A percentile compares a stretch with the other conserved stretches of the same genome.
These are phyloP conservation scores for Drosophila tripunctata DNA, from an alignment of 2,888 invertebrate genomes.

Conservation along the genomic window DNA sequence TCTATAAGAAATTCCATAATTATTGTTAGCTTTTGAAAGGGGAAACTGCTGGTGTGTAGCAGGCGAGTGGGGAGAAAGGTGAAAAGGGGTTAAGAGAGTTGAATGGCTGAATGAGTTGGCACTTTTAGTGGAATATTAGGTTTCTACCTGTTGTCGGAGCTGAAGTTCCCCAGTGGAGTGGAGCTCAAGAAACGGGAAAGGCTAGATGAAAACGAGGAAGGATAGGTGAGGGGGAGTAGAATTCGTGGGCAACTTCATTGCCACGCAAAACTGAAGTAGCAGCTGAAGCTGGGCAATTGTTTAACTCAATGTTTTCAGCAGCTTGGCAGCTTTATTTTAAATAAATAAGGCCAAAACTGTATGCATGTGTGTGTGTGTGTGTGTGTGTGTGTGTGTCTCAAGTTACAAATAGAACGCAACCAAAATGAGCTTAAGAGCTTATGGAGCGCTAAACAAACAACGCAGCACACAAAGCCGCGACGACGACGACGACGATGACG, in stretches of 20 bases:
- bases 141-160: conserved; percentile 12
- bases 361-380: background rate
- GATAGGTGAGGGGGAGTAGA: background rate
- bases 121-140: conserved; percentile 2
- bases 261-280: conserved; percentile 6
- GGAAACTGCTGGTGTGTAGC: background rate
- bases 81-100: background rate
- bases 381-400: conserved; percentile 54
- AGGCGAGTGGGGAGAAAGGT: background rate
- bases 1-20: conserved; percentile 12
- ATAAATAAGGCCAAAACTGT: conserved; percentile 58
- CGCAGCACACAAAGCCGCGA: conserved; percentile 75
- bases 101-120: conserved; percentile 9
- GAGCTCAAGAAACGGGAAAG: background rate
- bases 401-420: conserved; percentile 80
- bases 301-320: conserved; percentile 72
- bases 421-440: conserved; percentile 78
- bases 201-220: background rate
- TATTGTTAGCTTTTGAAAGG: background rate
- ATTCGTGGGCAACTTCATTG: conserved; percentile 32
- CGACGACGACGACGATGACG: conserved; percentile 52
- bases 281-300: conserved; percentile 50
- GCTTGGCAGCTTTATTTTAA: conserved; percentile 74
- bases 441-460: conserved; percentile 78
- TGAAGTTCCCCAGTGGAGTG: conserved; percentile 3